A percentile compares a stretch with the other conserved stretches of the same genome.
These are phyloP conservation scores for Pycnomerus fuliginosus DNA, from an alignment of 2,888 invertebrate species.

Conservation along the genomic window DNA sequence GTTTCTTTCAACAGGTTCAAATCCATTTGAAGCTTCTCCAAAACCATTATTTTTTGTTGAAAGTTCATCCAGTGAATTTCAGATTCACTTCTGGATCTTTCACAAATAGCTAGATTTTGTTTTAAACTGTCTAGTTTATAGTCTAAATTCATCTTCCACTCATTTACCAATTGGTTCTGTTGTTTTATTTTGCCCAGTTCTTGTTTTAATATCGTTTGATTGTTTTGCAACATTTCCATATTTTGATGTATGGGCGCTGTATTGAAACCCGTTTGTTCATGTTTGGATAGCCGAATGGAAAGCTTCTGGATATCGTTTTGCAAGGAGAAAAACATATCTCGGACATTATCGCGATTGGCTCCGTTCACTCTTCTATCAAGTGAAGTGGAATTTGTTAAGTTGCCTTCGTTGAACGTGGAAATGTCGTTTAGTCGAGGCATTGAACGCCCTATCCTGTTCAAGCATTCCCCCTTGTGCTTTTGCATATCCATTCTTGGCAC, in stretches of 20 bases:
- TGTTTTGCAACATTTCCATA: slow-evolving; percentile 4
- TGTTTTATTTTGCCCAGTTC: slow-evolving; percentile 42
- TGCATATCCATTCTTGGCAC: slow-evolving; percentile 64
- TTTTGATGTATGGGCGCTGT: slow-evolving; percentile 15
- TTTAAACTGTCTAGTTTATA: slow-evolving; percentile 56
- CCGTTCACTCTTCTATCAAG: slow-evolving; percentile 8
- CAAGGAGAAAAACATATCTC: slow-evolving; percentile 8
- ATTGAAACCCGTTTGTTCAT: slow-evolving; percentile 22
- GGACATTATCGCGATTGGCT: slow-evolving; percentile 2
- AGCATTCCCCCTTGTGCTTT: slow-evolving; percentile 57
- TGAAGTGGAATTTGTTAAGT: neutral
- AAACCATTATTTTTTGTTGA: slow-evolving; percentile 32
- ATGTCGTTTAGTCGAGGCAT: slow-evolving; percentile 12
- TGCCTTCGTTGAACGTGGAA: slow-evolving; percentile 2
- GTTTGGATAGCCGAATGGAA: slow-evolving; percentile 28
- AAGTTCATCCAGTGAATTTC: slow-evolving; percentile 30
- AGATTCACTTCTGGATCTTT: slow-evolving; percentile 32
- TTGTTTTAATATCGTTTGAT: too few species aligned
- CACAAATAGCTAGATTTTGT: slow-evolving; percentile 35
- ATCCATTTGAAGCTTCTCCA: slow-evolving; percentile 40
- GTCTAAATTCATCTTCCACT: slow-evolving; percentile 57
- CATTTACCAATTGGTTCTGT: slow-evolving; percentile 53
- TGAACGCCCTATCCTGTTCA: slow-evolving; percentile 34
- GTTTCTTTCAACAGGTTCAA: slow-evolving; percentile 37
- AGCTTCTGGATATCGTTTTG: slow-evolving; percentile 31